phyloP scores from a whole-genome alignment of 2,797 vertebrate genomes.

The Graptemys geographica region DNA sequence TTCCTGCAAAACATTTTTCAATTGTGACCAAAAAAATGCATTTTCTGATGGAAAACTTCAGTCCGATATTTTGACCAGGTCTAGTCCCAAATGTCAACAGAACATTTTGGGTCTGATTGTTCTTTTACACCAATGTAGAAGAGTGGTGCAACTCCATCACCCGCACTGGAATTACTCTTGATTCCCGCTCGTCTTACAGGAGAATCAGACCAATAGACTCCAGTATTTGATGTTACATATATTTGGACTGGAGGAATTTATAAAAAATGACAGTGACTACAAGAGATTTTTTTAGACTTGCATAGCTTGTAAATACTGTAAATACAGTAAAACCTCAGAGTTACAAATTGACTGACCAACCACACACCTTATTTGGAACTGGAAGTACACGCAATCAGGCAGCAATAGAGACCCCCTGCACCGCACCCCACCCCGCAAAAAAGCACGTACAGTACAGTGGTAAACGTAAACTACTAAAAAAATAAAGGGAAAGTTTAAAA shows the following conservation, averaged over 20 bases:
- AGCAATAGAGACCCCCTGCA: too few relatives aligned
- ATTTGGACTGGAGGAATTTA: not conserved
- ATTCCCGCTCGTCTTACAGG: not conserved
- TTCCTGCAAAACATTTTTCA: not conserved
- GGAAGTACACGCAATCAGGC: too few relatives aligned
- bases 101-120: not conserved
- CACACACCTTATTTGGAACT: too few relatives aligned
- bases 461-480: too few relatives aligned
- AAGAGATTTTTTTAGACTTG: not conserved
- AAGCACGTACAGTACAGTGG: too few relatives aligned
- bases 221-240: not conserved
- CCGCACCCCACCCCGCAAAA: rapidly evolving
- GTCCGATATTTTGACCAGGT: not conserved
- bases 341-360: too few relatives aligned
- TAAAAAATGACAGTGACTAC: not conserved
- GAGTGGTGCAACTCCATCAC: not conserved
- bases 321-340: not conserved
- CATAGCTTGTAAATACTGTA: not conserved
- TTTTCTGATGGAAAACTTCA: not conserved
- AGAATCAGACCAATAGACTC: not conserved
- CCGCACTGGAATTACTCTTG: not conserved
- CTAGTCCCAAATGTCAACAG: not conserved
- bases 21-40: not conserved
- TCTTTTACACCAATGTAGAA: not conserved
- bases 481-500: too few relatives aligned